A percentile compares a stretch with the other conserved stretches of the same genome.
phyloP scores from a whole-genome alignment of 2,888 invertebrate genomes.

The Portevinia maculata region DNA sequence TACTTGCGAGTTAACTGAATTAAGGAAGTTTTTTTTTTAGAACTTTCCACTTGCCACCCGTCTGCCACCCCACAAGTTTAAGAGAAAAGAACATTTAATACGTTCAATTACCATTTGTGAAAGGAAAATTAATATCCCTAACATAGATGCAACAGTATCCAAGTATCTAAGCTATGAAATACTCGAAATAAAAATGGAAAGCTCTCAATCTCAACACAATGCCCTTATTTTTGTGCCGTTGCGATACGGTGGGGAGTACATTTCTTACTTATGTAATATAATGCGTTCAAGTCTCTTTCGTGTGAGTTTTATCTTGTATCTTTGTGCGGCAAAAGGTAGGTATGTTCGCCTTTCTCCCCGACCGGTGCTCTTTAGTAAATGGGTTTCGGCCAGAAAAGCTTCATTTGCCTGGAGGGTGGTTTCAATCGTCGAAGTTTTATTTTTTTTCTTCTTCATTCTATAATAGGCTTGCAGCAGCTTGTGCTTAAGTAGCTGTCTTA shows the following conservation, averaged over 20 bases:
- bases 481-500: conserved; percentile 75
- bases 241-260: too few relatives aligned
- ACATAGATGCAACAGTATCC: conserved; percentile 10
- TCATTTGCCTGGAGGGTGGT: conserved; percentile 19
- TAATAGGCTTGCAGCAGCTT: conserved; percentile 41
- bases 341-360: conserved; percentile 14
- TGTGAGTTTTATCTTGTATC: too few relatives aligned
- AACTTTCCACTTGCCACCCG: conserved; percentile 10
- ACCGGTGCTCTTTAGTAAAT: conserved; percentile 30
- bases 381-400: conserved; percentile 29
- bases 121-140: conserved; percentile 16
- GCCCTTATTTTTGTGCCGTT: neutral
- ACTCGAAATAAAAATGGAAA: conserved; percentile 28
- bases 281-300: conserved; percentile 5
- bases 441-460: neutral
- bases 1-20: conserved; percentile 51
- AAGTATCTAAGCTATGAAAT: conserved; percentile 30
- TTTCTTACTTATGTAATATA: neutral
- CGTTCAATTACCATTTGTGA: conserved; percentile 49
- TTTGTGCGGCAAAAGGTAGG: conserved; percentile 37
- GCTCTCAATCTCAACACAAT: conserved; percentile 1
- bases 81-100: conserved; percentile 57
- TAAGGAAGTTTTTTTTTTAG: conserved; percentile 52
- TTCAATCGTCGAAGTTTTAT: conserved; percentile 8
- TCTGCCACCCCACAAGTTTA: conserved; percentile 5